Base-by-base conservation (phyloP, 2,113 vertebrate species). In the Verasper variegatus region DNA sequence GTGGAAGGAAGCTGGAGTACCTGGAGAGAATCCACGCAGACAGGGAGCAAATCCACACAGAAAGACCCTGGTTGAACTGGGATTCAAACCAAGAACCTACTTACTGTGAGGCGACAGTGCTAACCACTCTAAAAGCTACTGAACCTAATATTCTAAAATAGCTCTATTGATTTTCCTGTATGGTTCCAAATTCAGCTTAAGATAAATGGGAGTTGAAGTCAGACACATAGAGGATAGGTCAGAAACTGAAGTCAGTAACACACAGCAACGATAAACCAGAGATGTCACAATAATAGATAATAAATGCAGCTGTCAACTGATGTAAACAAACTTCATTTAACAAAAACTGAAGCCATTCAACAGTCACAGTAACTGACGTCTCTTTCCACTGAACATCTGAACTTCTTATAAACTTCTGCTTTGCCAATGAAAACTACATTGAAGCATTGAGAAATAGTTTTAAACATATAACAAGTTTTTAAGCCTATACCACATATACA, bases 241-340 rank as follows among this genome's bases (percentile, higher is more conserved):
- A 40, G 21, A 61, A 55, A 49, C 20, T 52, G 2, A 49, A 35
- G 27, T 2, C 14, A 55, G 54, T 68, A 13, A 51, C 2, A 59
- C 7, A 61, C 9, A 27, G 18, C 71, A 26, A 74, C 49, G n/a
- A 62, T 52, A 63, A 70, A 68, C 63, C 75, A 69, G 21, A 71
- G 71, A 78, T 59, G 23, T 35, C n/a, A 77, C 42, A 60, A 24
- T 27, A 61, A 52, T 10, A 10, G 11, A 71, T 18, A 62, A 82
- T 72, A 76, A 81, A 70, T 51, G 23, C 20, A 47, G 17, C n/a
- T 23, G 40, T 45, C 21, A 4, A 10, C 23, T 26, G 20, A 49
- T 57, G 61, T 20, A 17, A 42, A 21, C 23, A 35, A 51, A 55
- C 45, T n/a, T 55, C 56, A 31, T 65, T 51, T 17, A 72, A 42